Base-by-base conservation (phyloP, 2,797 vertebrate genomes). In the Remorina albescens region DNA sequence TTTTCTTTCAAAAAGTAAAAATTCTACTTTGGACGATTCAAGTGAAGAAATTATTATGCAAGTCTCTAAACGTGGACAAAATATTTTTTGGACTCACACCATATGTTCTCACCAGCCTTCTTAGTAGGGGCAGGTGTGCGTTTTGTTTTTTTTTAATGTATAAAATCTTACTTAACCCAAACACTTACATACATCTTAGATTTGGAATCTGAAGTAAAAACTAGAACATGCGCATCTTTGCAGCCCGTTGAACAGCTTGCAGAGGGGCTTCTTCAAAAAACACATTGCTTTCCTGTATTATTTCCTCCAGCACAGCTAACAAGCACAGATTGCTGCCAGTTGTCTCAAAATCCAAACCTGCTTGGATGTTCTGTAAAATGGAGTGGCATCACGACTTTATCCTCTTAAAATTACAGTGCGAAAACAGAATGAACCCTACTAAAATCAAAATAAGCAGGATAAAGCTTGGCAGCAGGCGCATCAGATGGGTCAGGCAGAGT, bases 401-500 rank as follows among this genome's bases (percentile, higher is more conserved):
- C 63, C 25, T 65, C 71, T 71, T 74, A 36, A 39, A 61, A 32
- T 42, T 2, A 46, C 46, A 72, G 55, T 0, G 0, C 46, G 11
- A 37, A 25, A 36, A 41, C 39, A 74, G 12, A 19, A 37, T 36
- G 26, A 7, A 62, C 18, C 21, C 58, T 26, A 41, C 41, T 19
- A 0, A 54, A 76, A 66, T 36, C 41, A 67, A 42, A 47, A 55
- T 2, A 0, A 23, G 51, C 25, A 34, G 54, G 44, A 44, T 8
- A 8, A 12, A 8, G 34, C 25, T 30, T 47, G 37, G 61, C 51
- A 49, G 61, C 51, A 0, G 26, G 3, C 26, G 54, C 63, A 13
- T 28, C 32, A 28, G 44, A 16, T 32, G 26, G 71, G 32, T 78
- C 75, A n/a, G 2, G n/a, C 55, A 47, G 51, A 74, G 80, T 74